These are phyloP conservation scores for Gobiocypris rarus DNA, from an alignment of 2,113 vertebrate species.

Conservation along the genomic window DNA sequence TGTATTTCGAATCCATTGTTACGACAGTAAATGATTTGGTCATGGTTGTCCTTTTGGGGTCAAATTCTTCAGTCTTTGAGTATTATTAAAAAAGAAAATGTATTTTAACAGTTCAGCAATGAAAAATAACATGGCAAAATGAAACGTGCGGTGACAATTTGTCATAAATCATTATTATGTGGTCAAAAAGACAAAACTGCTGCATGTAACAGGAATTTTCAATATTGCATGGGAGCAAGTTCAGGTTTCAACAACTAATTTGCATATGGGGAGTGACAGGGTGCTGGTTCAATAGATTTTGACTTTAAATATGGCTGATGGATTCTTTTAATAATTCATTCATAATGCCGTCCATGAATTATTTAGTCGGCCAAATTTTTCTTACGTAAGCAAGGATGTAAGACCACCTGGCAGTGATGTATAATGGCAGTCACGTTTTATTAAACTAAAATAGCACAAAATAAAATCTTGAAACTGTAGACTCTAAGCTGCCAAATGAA, in stretches of 20 bases:
- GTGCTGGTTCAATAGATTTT: conserved; percentile 78
- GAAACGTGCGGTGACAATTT: neutral
- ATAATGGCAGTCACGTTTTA: conserved; percentile 76
- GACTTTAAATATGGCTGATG: conserved; percentile 78
- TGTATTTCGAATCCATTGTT: neutral
- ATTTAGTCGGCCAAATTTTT: conserved; percentile 78
- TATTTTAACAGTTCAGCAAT: neutral
- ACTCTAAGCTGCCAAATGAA: neutral
- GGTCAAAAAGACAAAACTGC: neutral
- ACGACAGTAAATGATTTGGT: neutral
- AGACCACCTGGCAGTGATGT: conserved; percentile 74
- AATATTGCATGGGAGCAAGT: conserved; percentile 38
- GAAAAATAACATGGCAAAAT: neutral
- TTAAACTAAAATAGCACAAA: conserved; percentile 66
- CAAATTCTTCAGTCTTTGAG: neutral
- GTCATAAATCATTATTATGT: neutral
- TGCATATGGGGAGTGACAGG: conserved; percentile 72
- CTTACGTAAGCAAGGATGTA: conserved; percentile 76
- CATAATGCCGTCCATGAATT: conserved; percentile 81
- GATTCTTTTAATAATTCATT: conserved; percentile 82
- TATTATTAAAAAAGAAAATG: neutral
- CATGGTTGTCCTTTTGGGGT: neutral
- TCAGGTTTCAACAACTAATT: conserved; percentile 64
- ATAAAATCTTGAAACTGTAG: conserved; percentile 19
- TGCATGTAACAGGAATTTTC: neutral